phyloP scores from a whole-genome alignment of 2,888 invertebrate genomes.

The Amphipoea lucens region DNA sequence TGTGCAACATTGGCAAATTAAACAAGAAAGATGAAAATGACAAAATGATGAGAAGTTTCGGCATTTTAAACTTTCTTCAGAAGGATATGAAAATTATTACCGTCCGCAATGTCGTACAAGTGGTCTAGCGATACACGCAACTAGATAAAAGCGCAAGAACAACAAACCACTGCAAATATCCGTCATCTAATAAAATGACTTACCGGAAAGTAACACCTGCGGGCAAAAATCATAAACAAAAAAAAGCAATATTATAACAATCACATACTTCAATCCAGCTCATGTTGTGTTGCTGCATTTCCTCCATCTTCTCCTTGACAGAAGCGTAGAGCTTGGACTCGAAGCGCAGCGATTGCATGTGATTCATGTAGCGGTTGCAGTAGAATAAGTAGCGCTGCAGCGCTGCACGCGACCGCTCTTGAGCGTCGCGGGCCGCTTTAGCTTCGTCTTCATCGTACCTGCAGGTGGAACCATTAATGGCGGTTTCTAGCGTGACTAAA shows the following conservation, averaged over 20 bases:
- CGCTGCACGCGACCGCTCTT: constrained; percentile 97
- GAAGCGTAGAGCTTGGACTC: constrained; percentile 99
- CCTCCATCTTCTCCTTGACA: constrained; percentile 99
- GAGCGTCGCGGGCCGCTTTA: constrained; percentile 98
- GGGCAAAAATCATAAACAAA: not conserved
- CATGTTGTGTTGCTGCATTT: constrained; percentile 99
- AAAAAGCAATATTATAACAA: not conserved
- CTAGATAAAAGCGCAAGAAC: not conserved
- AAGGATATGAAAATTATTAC: not conserved
- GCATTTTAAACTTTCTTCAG: not conserved
- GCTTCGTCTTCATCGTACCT: constrained; percentile 98
- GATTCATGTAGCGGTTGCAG: constrained; percentile 99
- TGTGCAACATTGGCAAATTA: not conserved
- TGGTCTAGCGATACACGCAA: not conserved
- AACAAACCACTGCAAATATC: not conserved
- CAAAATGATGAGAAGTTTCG: not conserved
- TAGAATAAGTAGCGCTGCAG: constrained; percentile 99
- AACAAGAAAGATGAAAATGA: not conserved
- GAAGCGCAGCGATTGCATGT: constrained; percentile 99
- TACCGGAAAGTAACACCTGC: not conserved
- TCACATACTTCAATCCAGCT: constrained; percentile 98
- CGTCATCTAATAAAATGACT: not conserved
- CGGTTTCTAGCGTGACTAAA: not conserved
- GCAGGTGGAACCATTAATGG: not conserved
- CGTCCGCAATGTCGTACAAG: not conserved